Evolutionary conservation across 2,797 vertebrate species (phyloP).

Genomic region (Rhinophrynus dorsalis): DNA sequence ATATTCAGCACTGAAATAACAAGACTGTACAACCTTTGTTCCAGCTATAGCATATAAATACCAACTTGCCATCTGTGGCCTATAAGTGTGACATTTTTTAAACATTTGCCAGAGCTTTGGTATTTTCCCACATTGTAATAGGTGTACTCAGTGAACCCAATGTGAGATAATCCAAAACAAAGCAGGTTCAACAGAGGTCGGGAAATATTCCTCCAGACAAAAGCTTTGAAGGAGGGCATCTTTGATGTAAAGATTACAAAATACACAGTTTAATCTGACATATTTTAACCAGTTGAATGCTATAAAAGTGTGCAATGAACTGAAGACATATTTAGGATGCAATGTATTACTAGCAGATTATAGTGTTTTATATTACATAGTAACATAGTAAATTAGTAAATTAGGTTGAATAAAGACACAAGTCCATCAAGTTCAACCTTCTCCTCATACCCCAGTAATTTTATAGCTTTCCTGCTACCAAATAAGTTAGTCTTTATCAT

Average conservation of each 20-base stretch:
- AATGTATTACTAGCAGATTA: too few relatives aligned
- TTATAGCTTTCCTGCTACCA: too few relatives aligned
- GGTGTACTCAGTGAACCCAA: slow-evolving; percentile 87
- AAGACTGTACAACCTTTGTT: too few relatives aligned
- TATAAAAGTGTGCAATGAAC: too few relatives aligned
- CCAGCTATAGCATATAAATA: slow-evolving; percentile 60
- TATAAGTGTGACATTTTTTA: slow-evolving; percentile 67
- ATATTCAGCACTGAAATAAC: too few relatives aligned
- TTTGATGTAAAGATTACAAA: slow-evolving; percentile 80
- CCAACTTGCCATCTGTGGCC: slow-evolving; percentile 63
- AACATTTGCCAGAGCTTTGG: slow-evolving; percentile 65
- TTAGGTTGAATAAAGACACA: too few relatives aligned
- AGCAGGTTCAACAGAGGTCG: slow-evolving; percentile 77
- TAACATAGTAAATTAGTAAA: too few relatives aligned
- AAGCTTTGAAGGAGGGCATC: slow-evolving; percentile 73
- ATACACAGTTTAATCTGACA: slow-evolving; percentile 76
- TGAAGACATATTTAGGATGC: too few relatives aligned
- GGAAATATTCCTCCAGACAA: slow-evolving; percentile 70
- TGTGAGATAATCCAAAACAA: slow-evolving; percentile 92
- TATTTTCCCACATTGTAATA: slow-evolving; percentile 81
- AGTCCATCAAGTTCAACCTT: too few relatives aligned
- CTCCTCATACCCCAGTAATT: too few relatives aligned
- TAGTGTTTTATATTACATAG: too few relatives aligned
- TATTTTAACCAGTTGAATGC: slow-evolving; percentile 73
- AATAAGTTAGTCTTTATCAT: too few relatives aligned